Conservation (phyloP, 2,113 vertebrate species). For the Callipepla californica region DNA sequence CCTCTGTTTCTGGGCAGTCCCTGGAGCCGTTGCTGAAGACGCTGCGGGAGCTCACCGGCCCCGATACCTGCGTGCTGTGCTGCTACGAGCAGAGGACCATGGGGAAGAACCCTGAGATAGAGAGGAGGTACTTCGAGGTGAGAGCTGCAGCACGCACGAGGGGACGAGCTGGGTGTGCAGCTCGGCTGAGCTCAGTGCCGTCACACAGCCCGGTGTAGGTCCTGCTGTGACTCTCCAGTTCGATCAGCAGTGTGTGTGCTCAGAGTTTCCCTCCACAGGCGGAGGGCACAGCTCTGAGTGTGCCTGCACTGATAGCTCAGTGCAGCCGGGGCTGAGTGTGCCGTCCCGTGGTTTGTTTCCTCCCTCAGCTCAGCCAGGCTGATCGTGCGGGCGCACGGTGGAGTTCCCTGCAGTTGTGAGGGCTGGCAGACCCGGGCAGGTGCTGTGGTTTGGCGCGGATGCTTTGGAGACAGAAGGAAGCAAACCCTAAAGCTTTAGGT, state of each 20-base stretch:
- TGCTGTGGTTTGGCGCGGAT: background rate
- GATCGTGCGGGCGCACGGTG: background rate
- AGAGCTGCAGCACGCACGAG: too few relatives aligned
- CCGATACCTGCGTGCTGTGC: conserved; percentile 90
- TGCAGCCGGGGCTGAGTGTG: too few relatives aligned
- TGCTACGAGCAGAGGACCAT: conserved; percentile 95
- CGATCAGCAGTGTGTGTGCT: background rate
- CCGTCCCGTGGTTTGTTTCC: background rate
- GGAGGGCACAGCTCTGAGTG: too few relatives aligned
- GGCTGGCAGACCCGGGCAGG: background rate
- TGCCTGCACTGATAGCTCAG: too few relatives aligned
- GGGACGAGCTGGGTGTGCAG: background rate
- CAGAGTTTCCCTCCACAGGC: background rate
- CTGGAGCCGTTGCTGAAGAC: conserved; percentile 90
- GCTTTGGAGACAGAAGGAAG: background rate
- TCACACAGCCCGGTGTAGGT: too few relatives aligned
- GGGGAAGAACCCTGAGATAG: conserved; percentile 93
- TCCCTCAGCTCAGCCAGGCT: background rate
- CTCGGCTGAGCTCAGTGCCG: fast-evolving
- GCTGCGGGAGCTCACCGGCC: conserved; percentile 87
- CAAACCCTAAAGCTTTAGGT: background rate
- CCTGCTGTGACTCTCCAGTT: background rate
- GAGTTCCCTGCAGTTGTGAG: too few relatives aligned
- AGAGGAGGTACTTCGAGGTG: conserved; percentile 92
- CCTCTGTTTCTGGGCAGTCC: conserved; percentile 78